These are phyloP conservation scores for Xestobium rufovillosum DNA, from an alignment of 2,888 invertebrate genomes.

Conservation along the genomic window DNA sequence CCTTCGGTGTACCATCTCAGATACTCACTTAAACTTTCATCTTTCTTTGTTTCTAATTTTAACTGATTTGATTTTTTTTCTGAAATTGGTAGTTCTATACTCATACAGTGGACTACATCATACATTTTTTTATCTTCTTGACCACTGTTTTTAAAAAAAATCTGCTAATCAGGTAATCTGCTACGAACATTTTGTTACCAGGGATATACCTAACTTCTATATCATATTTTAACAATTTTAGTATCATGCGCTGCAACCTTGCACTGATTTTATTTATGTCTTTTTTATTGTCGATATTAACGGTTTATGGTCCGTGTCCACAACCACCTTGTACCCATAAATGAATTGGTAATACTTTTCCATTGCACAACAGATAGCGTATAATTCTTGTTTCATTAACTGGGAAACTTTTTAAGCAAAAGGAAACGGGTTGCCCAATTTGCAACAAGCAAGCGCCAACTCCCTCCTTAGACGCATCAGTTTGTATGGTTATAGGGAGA, in stretches of 20 bases:
- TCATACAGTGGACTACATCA: too few species aligned
- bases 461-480: conserved; percentile 13
- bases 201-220: too few species aligned
- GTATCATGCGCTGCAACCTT: conserved; percentile 28
- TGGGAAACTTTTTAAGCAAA: conserved; percentile 22
- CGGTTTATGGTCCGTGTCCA: conserved; percentile 30
- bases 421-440: conserved; percentile 15
- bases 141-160: too few species aligned
- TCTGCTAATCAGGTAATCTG: conserved; percentile 21
- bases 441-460: conserved; percentile 10
- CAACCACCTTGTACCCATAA: conserved; percentile 21
- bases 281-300: conserved; percentile 25
- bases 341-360: conserved; percentile 24
- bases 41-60: neutral
- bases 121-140: too few species aligned
- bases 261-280: conserved; percentile 21
- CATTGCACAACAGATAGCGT: conserved; percentile 23
- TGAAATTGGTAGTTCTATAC: too few species aligned
- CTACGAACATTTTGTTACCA: too few species aligned
- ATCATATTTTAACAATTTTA: too few species aligned
- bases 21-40: conserved; percentile 5
- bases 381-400: conserved; percentile 27
- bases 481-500: conserved; percentile 6
- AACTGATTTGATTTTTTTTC: neutral
- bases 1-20: neutral